Percentiles rank a stretch among this genome's conserved stretches.
Evolutionary conservation across 2,888 invertebrate genomes (phyloP).

Genomic region (Deroplatys truncata): DNA sequence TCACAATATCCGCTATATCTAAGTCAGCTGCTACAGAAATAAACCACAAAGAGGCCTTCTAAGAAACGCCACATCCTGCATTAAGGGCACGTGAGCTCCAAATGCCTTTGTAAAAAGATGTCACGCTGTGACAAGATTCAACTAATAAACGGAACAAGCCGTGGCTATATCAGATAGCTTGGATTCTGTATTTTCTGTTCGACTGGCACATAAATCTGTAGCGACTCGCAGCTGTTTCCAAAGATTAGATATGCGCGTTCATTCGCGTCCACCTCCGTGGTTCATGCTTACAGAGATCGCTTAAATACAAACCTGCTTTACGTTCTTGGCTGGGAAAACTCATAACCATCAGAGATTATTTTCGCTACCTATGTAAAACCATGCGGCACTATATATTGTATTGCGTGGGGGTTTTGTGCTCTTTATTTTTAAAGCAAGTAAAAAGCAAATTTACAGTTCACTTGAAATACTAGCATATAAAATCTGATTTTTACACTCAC

Average conservation of each 20-base stretch:
- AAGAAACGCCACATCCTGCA: neutral
- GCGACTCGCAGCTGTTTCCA: neutral
- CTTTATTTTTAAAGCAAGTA: too few species aligned
- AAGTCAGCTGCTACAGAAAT: neutral
- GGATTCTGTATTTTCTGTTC: neutral
- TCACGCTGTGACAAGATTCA: neutral
- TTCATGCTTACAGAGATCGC: too few species aligned
- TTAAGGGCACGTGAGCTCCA: neutral
- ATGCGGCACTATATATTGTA: too few species aligned
- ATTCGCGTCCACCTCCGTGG: too few species aligned
- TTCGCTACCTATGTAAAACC: too few species aligned
- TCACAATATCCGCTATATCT: neutral
- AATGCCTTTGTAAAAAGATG: neutral
- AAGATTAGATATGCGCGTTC: neutral
- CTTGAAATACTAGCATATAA: too few species aligned
- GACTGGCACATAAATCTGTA: neutral
- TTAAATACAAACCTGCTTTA: too few species aligned
- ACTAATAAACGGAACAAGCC: neutral
- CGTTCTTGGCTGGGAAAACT: too few species aligned
- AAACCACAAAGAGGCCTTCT: neutral
- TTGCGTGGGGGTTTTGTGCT: too few species aligned
- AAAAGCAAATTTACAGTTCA: too few species aligned
- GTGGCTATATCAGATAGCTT: neutral
- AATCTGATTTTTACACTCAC: too few species aligned
- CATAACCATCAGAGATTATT: too few species aligned